Base-by-base conservation (phyloP, 2,797 vertebrate species). In the Hydrolagus colliei region DNA sequence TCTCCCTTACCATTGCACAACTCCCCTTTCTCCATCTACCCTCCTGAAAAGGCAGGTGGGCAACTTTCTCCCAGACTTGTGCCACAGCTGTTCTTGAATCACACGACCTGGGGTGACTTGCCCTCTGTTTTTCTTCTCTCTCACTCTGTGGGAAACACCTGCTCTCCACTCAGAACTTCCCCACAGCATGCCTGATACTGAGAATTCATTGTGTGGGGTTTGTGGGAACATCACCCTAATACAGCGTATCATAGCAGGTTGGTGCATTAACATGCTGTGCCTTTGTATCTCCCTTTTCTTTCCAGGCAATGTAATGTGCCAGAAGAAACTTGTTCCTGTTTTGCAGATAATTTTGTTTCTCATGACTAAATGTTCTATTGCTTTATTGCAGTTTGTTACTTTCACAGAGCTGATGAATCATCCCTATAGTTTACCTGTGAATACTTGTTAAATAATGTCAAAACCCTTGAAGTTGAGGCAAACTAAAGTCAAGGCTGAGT, bases 1-100 rank as follows among this genome's bases (percentile, higher is more conserved):
- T n/a, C 32, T 89, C 92, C 92, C 92, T 91, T 91, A 92, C 92
- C 92, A 92, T 88, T 91, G 88, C 84, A 90, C 88, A 91, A 88
- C 90, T 41, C 89, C 86, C 88, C 87, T 86, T 90, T 87, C 86
- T 88, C 88, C 88, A 91, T 77, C 89, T 87, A 20, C 16, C 72
- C 35, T 35, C 41, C 16, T 74, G 13, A 27, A 52, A 41, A 41
- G 13, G 35, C 14, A 35, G 4, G 14, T 75, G 35, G 90, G 5
- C 90, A 86, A 88, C 87, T 86, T 90, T 87, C 86, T 88, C 89
- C 88, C 91, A 76, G 89, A 87, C 89, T 90, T 87, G 35, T 92
- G 89, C 90, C 92, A 88, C 90, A 91, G 90, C 90, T 89, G 88
- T 88, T 88, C 88, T 90, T 87, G 89, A 89, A 86, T 88, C 90